Conservation (phyloP, 2,888 invertebrate species). For the Platycheirus rosarum region DNA sequence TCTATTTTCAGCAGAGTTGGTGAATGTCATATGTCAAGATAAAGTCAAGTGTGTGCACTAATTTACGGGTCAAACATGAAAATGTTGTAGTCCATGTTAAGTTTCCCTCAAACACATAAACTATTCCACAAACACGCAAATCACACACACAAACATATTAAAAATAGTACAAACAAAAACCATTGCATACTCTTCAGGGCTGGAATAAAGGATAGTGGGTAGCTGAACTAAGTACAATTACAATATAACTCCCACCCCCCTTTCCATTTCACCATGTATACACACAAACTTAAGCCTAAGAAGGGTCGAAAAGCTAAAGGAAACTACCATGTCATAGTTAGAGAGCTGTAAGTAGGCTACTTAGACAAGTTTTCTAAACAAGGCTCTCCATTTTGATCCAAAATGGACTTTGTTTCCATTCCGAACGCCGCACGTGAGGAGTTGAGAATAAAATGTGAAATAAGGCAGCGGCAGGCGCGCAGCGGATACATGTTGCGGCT, state of each 20-base stretch:
- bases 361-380: slow-evolving; percentile 48
- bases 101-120: neutral
- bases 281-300: neutral
- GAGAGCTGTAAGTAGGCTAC: slow-evolving; percentile 32
- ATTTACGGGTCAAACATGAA: slow-evolving; percentile 26
- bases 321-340: neutral
- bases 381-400: slow-evolving; percentile 48
- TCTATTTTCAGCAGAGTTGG: slow-evolving; percentile 73
- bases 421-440: neutral
- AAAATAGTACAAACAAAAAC: too few relatives aligned
- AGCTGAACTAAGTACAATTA: neutral
- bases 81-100: slow-evolving; percentile 25
- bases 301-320: slow-evolving; percentile 18
- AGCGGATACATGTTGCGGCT: slow-evolving; percentile 51
- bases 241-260: too few relatives aligned
- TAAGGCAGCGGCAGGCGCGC: slow-evolving; percentile 36
- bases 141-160: neutral
- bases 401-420: slow-evolving; percentile 29
- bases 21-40: slow-evolving; percentile 76
- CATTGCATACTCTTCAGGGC: neutral
- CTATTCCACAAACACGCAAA: neutral
- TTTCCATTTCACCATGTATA: too few relatives aligned
- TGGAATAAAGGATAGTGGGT: slow-evolving; percentile 10
- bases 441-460: slow-evolving; percentile 9
- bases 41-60: slow-evolving; percentile 5